Base-by-base conservation (phyloP, 2,113 vertebrate species). In the Gulo gulo region DNA sequence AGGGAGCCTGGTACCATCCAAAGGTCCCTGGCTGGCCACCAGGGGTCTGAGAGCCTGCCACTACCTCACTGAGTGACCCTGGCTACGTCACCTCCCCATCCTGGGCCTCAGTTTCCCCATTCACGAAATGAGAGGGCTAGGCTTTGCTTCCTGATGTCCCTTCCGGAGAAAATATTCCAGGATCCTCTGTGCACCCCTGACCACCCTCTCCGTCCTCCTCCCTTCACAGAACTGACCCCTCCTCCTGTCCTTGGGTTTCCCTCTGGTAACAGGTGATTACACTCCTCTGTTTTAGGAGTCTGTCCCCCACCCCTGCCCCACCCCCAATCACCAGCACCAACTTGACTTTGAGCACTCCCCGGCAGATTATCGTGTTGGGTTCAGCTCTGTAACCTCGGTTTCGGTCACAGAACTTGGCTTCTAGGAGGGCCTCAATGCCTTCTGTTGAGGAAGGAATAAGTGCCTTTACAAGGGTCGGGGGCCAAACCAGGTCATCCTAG, bases 71-170 rank as follows among this genome's bases (percentile, higher is more conserved):
- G n/a, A 87, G 84, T 39, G 67, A 86, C 42, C 34, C 69, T 57
- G 57, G 36, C 85, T 84, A 96, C 74, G 71, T 36, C 24, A 42
- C 50, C 71, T 81, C 47, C 69, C 87, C 61, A 26, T 23, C n/a
- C 61, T 91, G 81, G 90, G 94, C 74, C 94, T 97, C 63, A 23
- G 82, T 96, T 83, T 96, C 63, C 83, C 95, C 87, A 69, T 71
- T 57, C 24, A 50, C 69, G 50, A 61, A 97, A 55, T 7, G 47
- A 88, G n/a, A 50, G 55, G 7, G 13, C 57, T 80, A 52, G 63
- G 26, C 50, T 94, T 81, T 71, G 92, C 57, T 93, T 95, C 74
- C 88, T 78, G 34, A 50, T 59, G 36, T 91, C 82, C 76, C 81
- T 84, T 92, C 21, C 47, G 12, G 85, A 79, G 67, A 57, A 82